Conservation (phyloP, 2,797 vertebrate genomes). For the Micropoecilia bifurca region DNA sequence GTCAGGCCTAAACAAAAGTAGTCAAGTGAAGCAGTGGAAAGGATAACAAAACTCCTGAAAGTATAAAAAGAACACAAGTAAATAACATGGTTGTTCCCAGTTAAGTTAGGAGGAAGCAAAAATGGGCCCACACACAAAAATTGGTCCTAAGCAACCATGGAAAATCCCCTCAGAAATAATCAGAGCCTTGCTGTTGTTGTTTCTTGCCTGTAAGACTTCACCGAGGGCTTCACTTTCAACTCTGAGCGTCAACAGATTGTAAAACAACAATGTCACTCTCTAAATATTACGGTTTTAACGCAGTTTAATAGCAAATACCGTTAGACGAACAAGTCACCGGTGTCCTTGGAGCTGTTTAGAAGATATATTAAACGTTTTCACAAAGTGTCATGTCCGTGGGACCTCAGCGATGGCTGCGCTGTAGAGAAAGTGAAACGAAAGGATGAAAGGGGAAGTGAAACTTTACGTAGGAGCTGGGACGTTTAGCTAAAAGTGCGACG, state of each 20-base stretch:
- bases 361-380: neutral
- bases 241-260: conserved; percentile 19
- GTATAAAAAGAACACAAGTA: neutral
- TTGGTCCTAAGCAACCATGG: neutral
- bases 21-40: neutral
- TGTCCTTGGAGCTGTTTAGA: fast-evolving
- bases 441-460: conserved; percentile 73
- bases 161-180: neutral
- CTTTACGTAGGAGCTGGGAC: conserved; percentile 9
- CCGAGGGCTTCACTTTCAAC: fast-evolving
- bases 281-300: neutral
- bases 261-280: conserved; percentile 12
- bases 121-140: neutral
- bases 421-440: conserved; percentile 33
- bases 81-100: neutral
- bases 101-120: neutral
- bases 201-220: conserved; percentile 5
- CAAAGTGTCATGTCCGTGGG: fast-evolving
- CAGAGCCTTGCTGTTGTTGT: neutral
- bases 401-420: neutral
- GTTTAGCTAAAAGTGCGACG: neutral
- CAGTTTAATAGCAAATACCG: neutral
- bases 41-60: neutral
- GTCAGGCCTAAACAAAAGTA: neutral
- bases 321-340: fast-evolving